A percentile compares a stretch with the other conserved stretches of the same genome.
phyloP scores from a whole-genome alignment of 2,113 vertebrate genomes.

The Aythya baeri region DNA sequence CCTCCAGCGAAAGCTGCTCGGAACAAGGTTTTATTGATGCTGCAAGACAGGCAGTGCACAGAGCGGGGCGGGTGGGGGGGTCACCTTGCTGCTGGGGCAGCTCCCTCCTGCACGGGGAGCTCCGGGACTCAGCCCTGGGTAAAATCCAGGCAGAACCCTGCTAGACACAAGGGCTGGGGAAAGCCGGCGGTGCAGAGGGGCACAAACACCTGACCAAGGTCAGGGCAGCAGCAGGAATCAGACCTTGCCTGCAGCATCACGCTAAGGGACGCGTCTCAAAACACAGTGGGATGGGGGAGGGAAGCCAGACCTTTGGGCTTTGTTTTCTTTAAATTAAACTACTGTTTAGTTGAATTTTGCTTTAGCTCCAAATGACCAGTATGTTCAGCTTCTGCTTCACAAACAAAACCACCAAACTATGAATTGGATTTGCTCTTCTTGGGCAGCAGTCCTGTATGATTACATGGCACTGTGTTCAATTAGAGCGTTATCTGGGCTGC shows the following conservation, averaged over 20 bases:
- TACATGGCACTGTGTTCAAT: neutral
- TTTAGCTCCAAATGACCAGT: neutral
- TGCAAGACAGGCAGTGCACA: neutral
- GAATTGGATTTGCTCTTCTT: neutral
- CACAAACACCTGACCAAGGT: neutral
- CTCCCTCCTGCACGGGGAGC: neutral
- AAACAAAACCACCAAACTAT: neutral
- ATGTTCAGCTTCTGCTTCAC: neutral
- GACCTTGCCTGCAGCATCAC: neutral
- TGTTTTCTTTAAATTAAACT: neutral
- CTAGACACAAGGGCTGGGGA: fast-evolving
- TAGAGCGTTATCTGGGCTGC: neutral
- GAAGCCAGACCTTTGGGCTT: neutral
- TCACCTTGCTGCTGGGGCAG: neutral
- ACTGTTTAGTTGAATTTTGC: neutral
- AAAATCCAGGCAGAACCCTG: neutral
- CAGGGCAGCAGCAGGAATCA: neutral
- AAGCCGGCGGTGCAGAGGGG: fast-evolving
- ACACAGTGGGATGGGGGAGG: neutral
- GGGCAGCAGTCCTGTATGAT: neutral
- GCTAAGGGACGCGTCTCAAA: fast-evolving
- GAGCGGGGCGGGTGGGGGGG: neutral
- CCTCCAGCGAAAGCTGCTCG: neutral
- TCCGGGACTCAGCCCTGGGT: fast-evolving
- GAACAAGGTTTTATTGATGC: neutral